A percentile compares a stretch with the other conserved stretches of the same genome.
Conservation (phyloP, 2,797 vertebrate species). For the Mormyrops attenuatus region DNA sequence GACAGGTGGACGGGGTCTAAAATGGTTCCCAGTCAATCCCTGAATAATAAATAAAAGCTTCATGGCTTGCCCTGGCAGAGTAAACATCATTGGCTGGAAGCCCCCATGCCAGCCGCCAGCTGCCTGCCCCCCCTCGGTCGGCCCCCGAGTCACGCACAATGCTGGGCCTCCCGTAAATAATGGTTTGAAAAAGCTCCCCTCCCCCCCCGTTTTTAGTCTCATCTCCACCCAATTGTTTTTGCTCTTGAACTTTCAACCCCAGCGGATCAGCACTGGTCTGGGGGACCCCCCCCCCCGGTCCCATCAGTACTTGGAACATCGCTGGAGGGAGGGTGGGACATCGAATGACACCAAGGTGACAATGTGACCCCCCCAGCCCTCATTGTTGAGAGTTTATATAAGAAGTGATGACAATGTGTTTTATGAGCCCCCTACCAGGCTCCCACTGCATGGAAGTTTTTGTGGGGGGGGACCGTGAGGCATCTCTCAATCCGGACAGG, state of each 20-base stretch:
- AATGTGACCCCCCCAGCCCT: conserved; percentile 49
- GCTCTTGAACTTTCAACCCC: conserved; percentile 10
- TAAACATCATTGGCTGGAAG: background rate
- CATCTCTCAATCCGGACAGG: background rate
- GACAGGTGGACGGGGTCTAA: background rate
- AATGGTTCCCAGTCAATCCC: background rate
- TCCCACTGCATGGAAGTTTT: conserved; percentile 40
- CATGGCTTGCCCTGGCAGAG: background rate
- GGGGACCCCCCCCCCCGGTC: background rate
- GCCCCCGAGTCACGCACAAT: background rate
- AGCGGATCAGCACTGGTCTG: background rate
- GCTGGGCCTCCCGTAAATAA: background rate
- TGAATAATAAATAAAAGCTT: conserved; percentile 1
- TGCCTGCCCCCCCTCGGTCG: background rate
- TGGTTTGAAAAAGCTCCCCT: background rate
- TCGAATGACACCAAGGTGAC: conserved; percentile 33
- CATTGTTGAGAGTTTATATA: conserved; percentile 67
- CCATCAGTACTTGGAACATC: background rate
- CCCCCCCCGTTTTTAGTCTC: background rate
- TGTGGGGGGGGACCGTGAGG: conserved; percentile 21
- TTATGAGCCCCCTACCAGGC: conserved; percentile 53
- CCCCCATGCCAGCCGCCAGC: background rate
- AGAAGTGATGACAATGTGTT: conserved; percentile 68
- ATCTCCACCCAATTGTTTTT: background rate
- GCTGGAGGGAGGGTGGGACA: background rate